Base-by-base conservation (phyloP, 2,888 invertebrate genomes). In the Pecten maximus region DNA sequence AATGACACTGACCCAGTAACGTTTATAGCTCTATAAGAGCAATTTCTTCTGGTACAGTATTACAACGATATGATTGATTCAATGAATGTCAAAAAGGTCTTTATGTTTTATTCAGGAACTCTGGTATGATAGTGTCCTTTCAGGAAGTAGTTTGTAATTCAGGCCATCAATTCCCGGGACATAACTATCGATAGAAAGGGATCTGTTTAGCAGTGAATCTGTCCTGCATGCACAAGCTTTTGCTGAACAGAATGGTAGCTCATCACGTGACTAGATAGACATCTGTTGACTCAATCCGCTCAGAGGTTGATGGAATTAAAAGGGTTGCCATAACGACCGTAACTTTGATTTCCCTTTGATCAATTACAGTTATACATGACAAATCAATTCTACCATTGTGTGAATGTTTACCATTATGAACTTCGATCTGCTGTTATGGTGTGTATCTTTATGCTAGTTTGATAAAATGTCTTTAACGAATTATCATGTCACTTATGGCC, bases 261-360 rank as follows among this genome's bases (percentile, higher is more conserved):
- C 10, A 28, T 23, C 74, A 74, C 74, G 74, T 74, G 74, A 35
- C 35, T 28, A 60, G 60, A 74, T 74, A 35, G 35, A 74, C 74
- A 74, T 74, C 74, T 74, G 74, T 74, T 28, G 35, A 74, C 74
- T 74, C 74, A 35, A 74, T 74, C 74, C 74, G 35, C 74, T 74
- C 74, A 74, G 35, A 74, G 6, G 35, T 12, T 74, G 74, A 74
- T 74, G 74, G 74, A 74, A 74, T 74, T 74, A 74, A 74, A 74
- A 74, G 35, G 35, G 35, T 74, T 74, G 28, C 74, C 74, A 74
- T 74, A 35, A 35, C 74, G 35, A 74, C 74, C 8, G 23, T 28
- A 74, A 74, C 28, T 74, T 74, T 74, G 74, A 74, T 35, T 74
- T 74, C 74, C 35, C 74, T 74, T 2, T 74, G 74, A 74, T 74